Evolutionary conservation across 2,113 vertebrate species (phyloP).

Genomic region (Numenius arquata): DNA sequence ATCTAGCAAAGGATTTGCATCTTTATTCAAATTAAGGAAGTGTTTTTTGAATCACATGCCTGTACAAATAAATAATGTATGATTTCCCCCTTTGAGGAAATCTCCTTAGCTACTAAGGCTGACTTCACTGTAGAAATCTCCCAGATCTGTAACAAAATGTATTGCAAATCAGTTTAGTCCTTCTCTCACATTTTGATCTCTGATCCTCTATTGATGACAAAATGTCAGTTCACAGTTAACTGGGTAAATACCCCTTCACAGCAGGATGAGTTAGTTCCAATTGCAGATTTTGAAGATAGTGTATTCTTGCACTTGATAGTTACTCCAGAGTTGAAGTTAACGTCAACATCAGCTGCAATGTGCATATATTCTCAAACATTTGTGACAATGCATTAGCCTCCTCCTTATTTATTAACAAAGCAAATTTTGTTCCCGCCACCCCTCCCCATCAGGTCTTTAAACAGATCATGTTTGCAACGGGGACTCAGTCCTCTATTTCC

Average conservation of each 20-base stretch:
- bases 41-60: neutral
- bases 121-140: neutral
- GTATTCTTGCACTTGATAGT: neutral
- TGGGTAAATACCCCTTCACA: neutral
- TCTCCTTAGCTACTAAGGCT: neutral
- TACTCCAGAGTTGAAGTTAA: neutral
- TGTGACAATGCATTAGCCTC: neutral
- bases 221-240: neutral
- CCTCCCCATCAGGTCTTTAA: neutral
- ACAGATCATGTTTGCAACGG: neutral
- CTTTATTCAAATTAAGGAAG: neutral
- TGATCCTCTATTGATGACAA: neutral
- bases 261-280: neutral
- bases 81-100: neutral
- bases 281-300: neutral
- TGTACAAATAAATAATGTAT: neutral
- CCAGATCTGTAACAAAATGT: neutral
- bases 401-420: neutral
- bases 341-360: neutral
- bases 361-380: neutral
- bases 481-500: neutral
- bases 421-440: rapidly evolving
- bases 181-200: neutral
- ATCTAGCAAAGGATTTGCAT: neutral
- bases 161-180: neutral